Evolutionary conservation across 2,113 vertebrate species (phyloP).

Genomic region (Gobiocypris rarus): DNA sequence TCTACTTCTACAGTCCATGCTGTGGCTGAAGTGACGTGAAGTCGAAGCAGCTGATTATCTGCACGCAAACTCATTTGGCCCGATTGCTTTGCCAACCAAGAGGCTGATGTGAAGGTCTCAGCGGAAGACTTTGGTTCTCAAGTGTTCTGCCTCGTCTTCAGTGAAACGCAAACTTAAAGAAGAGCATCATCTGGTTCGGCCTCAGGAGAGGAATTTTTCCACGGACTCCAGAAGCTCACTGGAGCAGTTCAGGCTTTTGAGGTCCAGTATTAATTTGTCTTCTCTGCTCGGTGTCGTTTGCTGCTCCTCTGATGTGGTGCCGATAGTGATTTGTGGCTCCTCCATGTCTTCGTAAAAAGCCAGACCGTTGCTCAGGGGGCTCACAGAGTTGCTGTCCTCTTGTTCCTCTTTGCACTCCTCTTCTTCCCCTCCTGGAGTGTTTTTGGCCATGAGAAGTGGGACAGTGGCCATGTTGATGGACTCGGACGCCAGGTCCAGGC

Average conservation of each 20-base stretch:
- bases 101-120: neutral
- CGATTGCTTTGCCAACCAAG: neutral
- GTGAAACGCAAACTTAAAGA: neutral
- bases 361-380: conserved; percentile 15
- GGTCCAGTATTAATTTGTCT: conserved; percentile 41
- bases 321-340: neutral
- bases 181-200: neutral
- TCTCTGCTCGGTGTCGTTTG: conserved; percentile 10
- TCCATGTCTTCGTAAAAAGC: conserved; percentile 32
- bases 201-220: conserved; percentile 51
- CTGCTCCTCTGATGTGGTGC: conserved; percentile 31
- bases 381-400: conserved; percentile 11
- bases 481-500: conserved; percentile 45
- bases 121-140: conserved; percentile 6
- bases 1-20: neutral
- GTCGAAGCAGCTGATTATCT: neutral
- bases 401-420: conserved; percentile 37
- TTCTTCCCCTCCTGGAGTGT: conserved; percentile 1
- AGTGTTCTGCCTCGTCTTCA: neutral
- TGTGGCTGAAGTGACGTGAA: neutral
- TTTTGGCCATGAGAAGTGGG: conserved; percentile 17
- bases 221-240: conserved; percentile 43
- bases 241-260: conserved; percentile 50
- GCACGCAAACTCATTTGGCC: neutral
- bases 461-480: conserved; percentile 38